Evolutionary conservation across 2,113 vertebrate genomes (phyloP), one percentile per base, ranked within the genome.

Genomic region (Cynopterus brachyotis): DNA sequence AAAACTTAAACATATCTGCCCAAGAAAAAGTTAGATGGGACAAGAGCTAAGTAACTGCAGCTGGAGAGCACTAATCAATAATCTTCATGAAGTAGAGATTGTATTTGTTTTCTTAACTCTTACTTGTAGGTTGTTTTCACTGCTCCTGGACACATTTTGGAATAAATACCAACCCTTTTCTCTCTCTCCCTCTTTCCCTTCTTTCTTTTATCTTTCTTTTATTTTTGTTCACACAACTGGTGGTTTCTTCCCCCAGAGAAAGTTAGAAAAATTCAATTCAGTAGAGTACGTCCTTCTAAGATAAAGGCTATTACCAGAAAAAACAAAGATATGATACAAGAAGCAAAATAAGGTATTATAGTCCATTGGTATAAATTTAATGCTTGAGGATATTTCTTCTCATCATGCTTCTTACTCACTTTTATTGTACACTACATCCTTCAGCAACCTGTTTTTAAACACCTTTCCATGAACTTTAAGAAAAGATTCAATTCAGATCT

Each of bases 371-470:
- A 75, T 15, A 86, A 60, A 64, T 42, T 47, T 42, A 60, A 64
- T 1, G 24, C 45, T 53, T 64, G 45, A 55, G 72, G 11, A 45
- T 32, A 69, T 53, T 82, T 60, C 24, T 75, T 64, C 19, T 67
- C 3, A 35, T 40, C 72, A 60, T 89, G 30, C 12, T 26, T 60
- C 42, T 60, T 96, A 96, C 96, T 97, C 79, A 97, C 94, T 88
- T 91, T 89, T 94, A 45, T 75, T 81, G 15, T 10, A 19, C 35
- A 5, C 80, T 20, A 97, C 3, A n/a, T 80, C 66, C 70, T 80
- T 96, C 72, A 81, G 64, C 79, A 97, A 19, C 17, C 64, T 92
- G 42, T 85, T 96, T 73, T 60, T 70, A 89, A 92, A 96, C 53
- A 96, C 66, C 40, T 92, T 92, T 45, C 59, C 89, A 40, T 96